Evolutionary conservation across 2,797 vertebrate species (phyloP).

Genomic region (Hirundo rustica): DNA sequence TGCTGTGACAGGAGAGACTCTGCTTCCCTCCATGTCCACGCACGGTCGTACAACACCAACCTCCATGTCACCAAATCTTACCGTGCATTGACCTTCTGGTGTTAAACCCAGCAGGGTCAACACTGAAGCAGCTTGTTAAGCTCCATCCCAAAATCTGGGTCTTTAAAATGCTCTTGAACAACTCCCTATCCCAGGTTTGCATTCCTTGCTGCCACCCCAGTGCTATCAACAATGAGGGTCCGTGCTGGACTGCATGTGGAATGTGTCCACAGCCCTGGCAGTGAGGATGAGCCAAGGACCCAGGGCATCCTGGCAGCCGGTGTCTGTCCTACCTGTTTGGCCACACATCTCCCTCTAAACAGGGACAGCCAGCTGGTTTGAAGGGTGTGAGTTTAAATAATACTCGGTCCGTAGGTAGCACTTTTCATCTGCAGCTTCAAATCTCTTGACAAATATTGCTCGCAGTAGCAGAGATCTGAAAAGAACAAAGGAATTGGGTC

Average conservation of each 20-base stretch:
- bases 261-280: neutral
- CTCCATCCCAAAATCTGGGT: neutral
- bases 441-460: constrained; percentile 53
- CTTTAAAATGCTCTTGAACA: neutral
- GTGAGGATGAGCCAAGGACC: neutral
- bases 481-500: constrained; percentile 65
- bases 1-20: neutral
- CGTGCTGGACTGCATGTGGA: fast-evolving
- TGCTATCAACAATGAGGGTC: neutral
- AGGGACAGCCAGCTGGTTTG: constrained; percentile 12
- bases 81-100: neutral
- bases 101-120: neutral
- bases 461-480: constrained; percentile 56
- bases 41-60: fast-evolving
- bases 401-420: constrained; percentile 23
- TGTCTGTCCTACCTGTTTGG: constrained; percentile 41
- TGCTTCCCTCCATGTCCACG: neutral
- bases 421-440: constrained; percentile 63
- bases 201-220: neutral
- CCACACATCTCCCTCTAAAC: neutral
- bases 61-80: neutral
- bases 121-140: neutral
- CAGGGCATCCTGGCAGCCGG: neutral
- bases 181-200: neutral
- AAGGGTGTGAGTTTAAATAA: constrained; percentile 44